Conservation (phyloP, 2,888 invertebrate species). For the Drosophila buzzatii region DNA sequence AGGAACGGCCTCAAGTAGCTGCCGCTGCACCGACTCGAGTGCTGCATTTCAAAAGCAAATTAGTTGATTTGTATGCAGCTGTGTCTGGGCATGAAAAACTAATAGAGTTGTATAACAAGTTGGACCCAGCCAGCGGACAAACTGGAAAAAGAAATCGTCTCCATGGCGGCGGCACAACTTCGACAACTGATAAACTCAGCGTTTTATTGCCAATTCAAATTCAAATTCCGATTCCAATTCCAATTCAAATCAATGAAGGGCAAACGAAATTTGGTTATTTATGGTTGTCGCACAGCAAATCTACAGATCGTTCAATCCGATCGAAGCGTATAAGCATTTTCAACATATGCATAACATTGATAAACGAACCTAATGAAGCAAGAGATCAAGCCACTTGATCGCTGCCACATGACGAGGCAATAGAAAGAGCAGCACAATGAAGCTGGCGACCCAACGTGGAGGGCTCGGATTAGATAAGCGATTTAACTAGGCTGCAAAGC, state of each 20-base stretch:
- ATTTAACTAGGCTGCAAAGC: constrained; percentile 22
- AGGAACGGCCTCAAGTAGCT: constrained; percentile 27
- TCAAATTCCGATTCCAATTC: constrained; percentile 69
- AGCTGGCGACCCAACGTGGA: constrained; percentile 1
- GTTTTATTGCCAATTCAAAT: constrained; percentile 76
- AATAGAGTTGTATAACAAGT: constrained; percentile 79
- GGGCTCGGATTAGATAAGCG: constrained; percentile 45
- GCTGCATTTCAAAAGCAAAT: constrained; percentile 55
- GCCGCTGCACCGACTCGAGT: constrained; percentile 31
- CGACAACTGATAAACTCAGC: constrained; percentile 73
- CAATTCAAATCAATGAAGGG: constrained; percentile 48
- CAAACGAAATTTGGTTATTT: constrained; percentile 48
- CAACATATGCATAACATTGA: constrained; percentile 50
- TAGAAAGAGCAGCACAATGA: not conserved
- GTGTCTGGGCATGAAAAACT: constrained; percentile 50
- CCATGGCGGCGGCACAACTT: constrained; percentile 11
- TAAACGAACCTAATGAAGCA: constrained; percentile 43
- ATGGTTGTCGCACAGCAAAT: constrained; percentile 36
- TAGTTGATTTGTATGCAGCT: constrained; percentile 74
- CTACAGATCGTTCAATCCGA: constrained; percentile 25
- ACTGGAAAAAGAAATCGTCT: constrained; percentile 59
- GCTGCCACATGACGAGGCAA: constrained; percentile 17
- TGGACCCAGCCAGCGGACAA: constrained; percentile 41
- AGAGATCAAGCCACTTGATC: constrained; percentile 25
- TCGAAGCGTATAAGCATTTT: constrained; percentile 34